Evolutionary conservation across 2,113 vertebrate species (phyloP).

Genomic region (Oostethus manadensis): DNA sequence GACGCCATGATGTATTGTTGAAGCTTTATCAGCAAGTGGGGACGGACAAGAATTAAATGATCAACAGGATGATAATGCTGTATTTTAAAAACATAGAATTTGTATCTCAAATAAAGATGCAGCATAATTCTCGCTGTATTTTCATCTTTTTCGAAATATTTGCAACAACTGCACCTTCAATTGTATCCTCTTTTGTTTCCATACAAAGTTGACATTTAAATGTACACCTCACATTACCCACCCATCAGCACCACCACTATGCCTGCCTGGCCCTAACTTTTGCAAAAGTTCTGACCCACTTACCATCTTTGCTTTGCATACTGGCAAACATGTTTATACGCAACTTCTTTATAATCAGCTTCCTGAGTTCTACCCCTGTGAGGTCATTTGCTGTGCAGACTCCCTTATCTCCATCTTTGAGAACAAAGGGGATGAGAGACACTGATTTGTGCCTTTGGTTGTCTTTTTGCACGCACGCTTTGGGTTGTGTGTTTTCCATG

Average conservation of each 20-base stretch:
- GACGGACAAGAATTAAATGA: too few species aligned
- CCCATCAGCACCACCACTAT: not conserved
- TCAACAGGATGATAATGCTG: too few species aligned
- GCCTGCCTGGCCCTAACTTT: constrained; percentile 34
- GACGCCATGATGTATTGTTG: not conserved
- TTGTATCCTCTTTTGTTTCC: constrained; percentile 12
- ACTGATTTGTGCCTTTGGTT: constrained; percentile 51
- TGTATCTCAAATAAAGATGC: not conserved
- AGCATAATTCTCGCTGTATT: not conserved
- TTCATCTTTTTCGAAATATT: not conserved
- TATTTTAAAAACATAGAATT: not conserved
- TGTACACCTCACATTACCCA: not conserved
- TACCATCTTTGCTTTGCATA: constrained; percentile 46
- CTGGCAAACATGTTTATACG: constrained; percentile 56
- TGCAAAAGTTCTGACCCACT: constrained; percentile 58
- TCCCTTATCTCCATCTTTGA: constrained; percentile 47
- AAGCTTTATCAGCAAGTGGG: not conserved
- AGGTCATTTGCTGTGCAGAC: constrained; percentile 45
- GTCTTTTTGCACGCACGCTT: constrained; percentile 17
- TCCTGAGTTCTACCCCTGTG: constrained; percentile 41
- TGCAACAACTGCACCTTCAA: not conserved
- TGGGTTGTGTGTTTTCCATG: constrained; percentile 20
- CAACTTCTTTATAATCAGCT: constrained; percentile 57
- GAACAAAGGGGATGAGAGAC: constrained; percentile 52
- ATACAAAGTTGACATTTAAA: constrained; percentile 21